Percentiles rank a stretch among this genome's conserved stretches.
These are phyloP conservation scores for Haemorhous mexicanus DNA, from an alignment of 2,113 vertebrate genomes.

Conservation along the genomic window DNA sequence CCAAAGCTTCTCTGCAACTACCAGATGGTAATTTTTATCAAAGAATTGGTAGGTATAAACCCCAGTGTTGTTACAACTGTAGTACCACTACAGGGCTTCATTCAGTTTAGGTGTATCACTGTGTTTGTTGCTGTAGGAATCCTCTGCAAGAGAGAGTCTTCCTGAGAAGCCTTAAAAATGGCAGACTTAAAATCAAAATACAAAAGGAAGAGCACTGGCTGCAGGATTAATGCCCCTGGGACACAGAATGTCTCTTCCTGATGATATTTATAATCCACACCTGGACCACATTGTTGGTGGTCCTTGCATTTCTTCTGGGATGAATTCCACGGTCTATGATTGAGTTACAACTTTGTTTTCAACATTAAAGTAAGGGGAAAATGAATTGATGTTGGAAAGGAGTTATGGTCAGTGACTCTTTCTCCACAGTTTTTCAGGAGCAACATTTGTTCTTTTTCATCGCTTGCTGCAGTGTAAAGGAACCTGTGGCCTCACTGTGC, in stretches of 20 bases:
- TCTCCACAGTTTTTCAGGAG: background rate
- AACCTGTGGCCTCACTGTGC: background rate
- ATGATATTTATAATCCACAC: background rate
- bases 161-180: background rate
- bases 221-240: background rate
- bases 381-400: background rate
- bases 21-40: background rate
- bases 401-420: background rate
- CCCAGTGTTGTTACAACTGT: rapidly evolving
- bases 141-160: background rate
- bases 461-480: background rate
- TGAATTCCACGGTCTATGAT: background rate
- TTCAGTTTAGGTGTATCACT: background rate
- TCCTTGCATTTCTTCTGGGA: constrained; percentile 1
- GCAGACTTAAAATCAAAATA: background rate
- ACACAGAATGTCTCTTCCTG: background rate
- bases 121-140: background rate
- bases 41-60: background rate
- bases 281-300: background rate
- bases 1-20: background rate
- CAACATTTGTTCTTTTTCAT: background rate
- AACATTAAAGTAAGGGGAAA: background rate
- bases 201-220: background rate
- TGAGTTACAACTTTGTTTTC: constrained; percentile 7
- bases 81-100: background rate